A percentile compares a stretch with the other conserved stretches of the same genome.
These are phyloP conservation scores for Sitophilus oryzae DNA, from an alignment of 1,140 invertebrate genomes.

Conservation along the genomic window DNA sequence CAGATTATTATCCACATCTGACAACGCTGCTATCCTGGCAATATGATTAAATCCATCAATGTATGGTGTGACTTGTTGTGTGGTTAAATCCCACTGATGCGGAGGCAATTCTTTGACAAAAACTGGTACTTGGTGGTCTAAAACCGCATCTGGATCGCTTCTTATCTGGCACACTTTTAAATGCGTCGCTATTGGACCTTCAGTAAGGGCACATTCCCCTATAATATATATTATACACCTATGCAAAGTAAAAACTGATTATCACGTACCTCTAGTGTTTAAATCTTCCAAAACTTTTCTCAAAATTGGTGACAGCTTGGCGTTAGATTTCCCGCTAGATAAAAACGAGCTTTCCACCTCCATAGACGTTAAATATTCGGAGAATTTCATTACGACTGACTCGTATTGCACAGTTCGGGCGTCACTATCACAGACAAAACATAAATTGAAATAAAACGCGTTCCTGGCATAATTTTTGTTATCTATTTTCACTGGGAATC, in stretches of 20 bases:
- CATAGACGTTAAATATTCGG: slow-evolving; percentile 81
- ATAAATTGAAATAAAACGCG: slow-evolving; percentile 91
- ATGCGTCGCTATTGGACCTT: slow-evolving; percentile 73
- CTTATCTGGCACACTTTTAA: slow-evolving; percentile 71
- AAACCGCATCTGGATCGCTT: slow-evolving; percentile 72
- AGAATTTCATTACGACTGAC: slow-evolving; percentile 86
- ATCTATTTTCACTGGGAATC: slow-evolving; percentile 87
- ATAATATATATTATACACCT: slow-evolving; percentile 15
- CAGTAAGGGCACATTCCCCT: slow-evolving; percentile 48
- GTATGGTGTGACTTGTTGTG: slow-evolving; percentile 79
- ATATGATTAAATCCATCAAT: slow-evolving; percentile 92
- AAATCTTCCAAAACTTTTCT: slow-evolving; percentile 71
- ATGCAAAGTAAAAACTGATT: slow-evolving; percentile 2
- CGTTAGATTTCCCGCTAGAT: slow-evolving; percentile 56
- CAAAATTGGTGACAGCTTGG: slow-evolving; percentile 65
- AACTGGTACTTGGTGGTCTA: slow-evolving; percentile 88
- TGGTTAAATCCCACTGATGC: slow-evolving; percentile 84
- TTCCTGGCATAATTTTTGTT: slow-evolving; percentile 89
- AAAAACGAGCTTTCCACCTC: slow-evolving; percentile 77
- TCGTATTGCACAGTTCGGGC: slow-evolving; percentile 88
- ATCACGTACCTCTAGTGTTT: slow-evolving; percentile 64
- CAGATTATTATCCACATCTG: slow-evolving; percentile 88
- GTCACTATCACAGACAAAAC: slow-evolving; percentile 88
- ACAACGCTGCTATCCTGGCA: slow-evolving; percentile 69
- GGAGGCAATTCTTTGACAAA: slow-evolving; percentile 58